phyloP scores from a whole-genome alignment of 1,140 invertebrate genomes.

The Hylaeus volcanicus region DNA sequence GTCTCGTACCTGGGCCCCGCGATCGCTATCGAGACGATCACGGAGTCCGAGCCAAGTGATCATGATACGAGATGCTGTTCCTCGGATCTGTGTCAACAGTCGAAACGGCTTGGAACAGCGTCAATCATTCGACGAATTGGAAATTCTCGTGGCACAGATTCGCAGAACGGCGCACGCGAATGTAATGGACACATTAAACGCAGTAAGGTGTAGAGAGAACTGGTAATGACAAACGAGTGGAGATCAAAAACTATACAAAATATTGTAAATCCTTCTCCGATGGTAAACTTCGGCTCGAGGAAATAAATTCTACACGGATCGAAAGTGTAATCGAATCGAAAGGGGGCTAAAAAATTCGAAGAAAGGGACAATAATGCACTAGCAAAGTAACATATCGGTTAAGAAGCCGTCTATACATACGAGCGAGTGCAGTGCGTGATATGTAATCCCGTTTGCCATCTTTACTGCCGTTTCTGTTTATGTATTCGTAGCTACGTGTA shows the following conservation, averaged over 20 bases:
- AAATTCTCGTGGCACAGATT: background rate
- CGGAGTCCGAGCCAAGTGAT: slow-evolving; percentile 23
- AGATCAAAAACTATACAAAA: slow-evolving; percentile 45
- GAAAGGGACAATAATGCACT: slow-evolving; percentile 52
- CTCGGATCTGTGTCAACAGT: slow-evolving; percentile 10
- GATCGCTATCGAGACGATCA: background rate
- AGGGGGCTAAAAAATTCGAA: slow-evolving; percentile 49
- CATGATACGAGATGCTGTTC: slow-evolving; percentile 6
- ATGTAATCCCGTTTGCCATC: slow-evolving; percentile 46
- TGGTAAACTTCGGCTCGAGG: background rate
- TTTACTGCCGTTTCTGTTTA: slow-evolving; percentile 25
- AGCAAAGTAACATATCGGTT: slow-evolving; percentile 60
- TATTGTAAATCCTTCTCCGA: background rate
- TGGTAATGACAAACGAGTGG: slow-evolving; percentile 52
- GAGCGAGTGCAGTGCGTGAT: slow-evolving; percentile 63
- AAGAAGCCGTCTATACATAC: slow-evolving; percentile 64
- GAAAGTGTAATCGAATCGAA: slow-evolving; percentile 32
- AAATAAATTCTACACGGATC: too few species aligned
- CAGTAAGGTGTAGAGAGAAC: slow-evolving; percentile 21
- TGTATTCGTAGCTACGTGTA: slow-evolving; percentile 23
- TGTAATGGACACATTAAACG: slow-evolving; percentile 16
- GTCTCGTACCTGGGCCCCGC: background rate
- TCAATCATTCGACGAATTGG: background rate
- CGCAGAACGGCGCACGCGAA: background rate
- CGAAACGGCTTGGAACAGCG: background rate